These are phyloP conservation scores for Erebia palarica DNA, from an alignment of 2,888 invertebrate species.

Conservation along the genomic window DNA sequence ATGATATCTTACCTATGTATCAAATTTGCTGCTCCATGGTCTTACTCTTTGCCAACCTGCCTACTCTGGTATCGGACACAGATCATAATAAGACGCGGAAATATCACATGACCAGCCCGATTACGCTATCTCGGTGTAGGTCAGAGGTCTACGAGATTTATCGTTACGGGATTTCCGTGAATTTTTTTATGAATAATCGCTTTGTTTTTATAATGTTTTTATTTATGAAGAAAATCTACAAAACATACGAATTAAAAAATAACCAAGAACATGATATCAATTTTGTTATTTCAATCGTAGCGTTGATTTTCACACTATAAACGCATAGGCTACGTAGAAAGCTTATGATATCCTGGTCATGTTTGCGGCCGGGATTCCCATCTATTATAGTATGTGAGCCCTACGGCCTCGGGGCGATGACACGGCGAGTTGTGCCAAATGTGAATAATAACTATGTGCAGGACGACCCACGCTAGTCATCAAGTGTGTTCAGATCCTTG, in stretches of 20 bases:
- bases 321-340: too few relatives aligned
- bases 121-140: slow-evolving; percentile 30
- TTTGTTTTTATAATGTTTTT: not conserved
- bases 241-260: too few relatives aligned
- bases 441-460: slow-evolving; percentile 71
- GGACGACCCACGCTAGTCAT: slow-evolving; percentile 54
- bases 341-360: not conserved
- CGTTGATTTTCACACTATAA: too few relatives aligned
- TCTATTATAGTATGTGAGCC: slow-evolving; percentile 42
- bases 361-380: slow-evolving; percentile 43
- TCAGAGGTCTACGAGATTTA: slow-evolving; percentile 25
- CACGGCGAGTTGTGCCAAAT: slow-evolving; percentile 65
- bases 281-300: too few relatives aligned
- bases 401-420: slow-evolving; percentile 56
- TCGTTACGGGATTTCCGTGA: slow-evolving; percentile 17
- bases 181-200: not conserved
- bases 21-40: too few relatives aligned
- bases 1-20: too few relatives aligned
- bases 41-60: not conserved
- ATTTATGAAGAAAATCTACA: too few relatives aligned
- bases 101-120: slow-evolving; percentile 28
- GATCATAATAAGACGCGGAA: slow-evolving; percentile 36
- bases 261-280: too few relatives aligned
- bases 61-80: slow-evolving; percentile 30
- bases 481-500: slow-evolving; percentile 65